phyloP scores from a whole-genome alignment of 2,888 invertebrate genomes.

The Nineta flava region DNA sequence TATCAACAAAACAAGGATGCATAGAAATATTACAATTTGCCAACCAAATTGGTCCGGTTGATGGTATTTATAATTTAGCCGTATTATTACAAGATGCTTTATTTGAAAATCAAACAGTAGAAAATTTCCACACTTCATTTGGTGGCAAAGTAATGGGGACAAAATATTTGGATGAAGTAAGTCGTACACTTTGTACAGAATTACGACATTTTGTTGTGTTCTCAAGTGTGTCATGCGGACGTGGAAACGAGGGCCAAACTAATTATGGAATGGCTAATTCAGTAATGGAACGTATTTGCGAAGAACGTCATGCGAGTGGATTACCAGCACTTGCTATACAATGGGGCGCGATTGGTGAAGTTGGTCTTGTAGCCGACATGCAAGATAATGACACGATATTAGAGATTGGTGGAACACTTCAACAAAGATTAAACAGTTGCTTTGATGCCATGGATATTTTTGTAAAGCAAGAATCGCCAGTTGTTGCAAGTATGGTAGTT shows the following conservation, averaged over 20 bases:
- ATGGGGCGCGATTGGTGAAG: constrained; percentile 80
- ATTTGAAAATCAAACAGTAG: constrained; percentile 58
- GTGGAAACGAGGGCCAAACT: constrained; percentile 82
- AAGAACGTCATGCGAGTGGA: constrained; percentile 48
- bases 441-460: constrained; percentile 31
- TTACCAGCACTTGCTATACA: constrained; percentile 71
- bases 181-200: constrained; percentile 37
- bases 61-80: constrained; percentile 81
- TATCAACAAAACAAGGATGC: constrained; percentile 48
- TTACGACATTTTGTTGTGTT: constrained; percentile 71
- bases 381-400: constrained; percentile 20
- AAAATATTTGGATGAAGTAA: constrained; percentile 51
- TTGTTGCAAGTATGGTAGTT: constrained; percentile 30
- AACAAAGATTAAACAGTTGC: constrained; percentile 41
- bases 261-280: constrained; percentile 87
- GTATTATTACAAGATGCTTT: constrained; percentile 61
- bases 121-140: constrained; percentile 49
- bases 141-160: constrained; percentile 71
- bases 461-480: constrained; percentile 27
- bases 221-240: constrained; percentile 81
- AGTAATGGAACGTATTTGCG: constrained; percentile 77
- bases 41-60: constrained; percentile 46
- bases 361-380: constrained; percentile 37
- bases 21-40: constrained; percentile 46
- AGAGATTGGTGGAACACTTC: constrained; percentile 34